These are phyloP conservation scores for Caenorhabditis plicata DNA, from an alignment of 2,888 invertebrate genomes.

Conservation along the genomic window DNA sequence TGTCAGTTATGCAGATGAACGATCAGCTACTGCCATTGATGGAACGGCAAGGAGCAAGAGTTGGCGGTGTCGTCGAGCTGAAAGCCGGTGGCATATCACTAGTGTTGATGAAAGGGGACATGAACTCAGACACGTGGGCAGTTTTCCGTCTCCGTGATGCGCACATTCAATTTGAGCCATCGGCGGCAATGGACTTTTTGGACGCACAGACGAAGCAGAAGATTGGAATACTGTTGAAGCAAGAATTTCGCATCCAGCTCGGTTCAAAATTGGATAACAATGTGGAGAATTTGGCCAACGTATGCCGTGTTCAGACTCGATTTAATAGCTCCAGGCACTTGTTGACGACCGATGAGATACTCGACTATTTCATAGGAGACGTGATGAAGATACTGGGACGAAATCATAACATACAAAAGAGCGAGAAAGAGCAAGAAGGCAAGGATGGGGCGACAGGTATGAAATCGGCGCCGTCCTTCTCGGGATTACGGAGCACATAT, in stretches of 20 bases:
- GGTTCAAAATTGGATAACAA: constrained; percentile 24
- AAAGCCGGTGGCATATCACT: constrained; percentile 50
- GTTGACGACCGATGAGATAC: constrained; percentile 35
- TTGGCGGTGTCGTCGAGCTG: constrained; percentile 53
- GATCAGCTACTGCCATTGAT: constrained; percentile 32
- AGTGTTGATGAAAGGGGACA: constrained; percentile 63
- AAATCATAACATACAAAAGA: constrained; percentile 2
- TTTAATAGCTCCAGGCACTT: constrained; percentile 36
- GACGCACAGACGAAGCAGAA: constrained; percentile 17
- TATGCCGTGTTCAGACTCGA: constrained; percentile 45
- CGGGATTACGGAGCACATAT: no score
- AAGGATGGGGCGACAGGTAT: no score
- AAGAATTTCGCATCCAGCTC: constrained; percentile 46
- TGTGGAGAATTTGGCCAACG: constrained; percentile 38
- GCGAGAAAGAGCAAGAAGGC: neutral
- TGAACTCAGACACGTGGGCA: constrained; percentile 59
- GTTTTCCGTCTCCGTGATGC: constrained; percentile 58
- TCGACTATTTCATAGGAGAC: constrained; percentile 45
- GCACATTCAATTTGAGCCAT: constrained; percentile 43
- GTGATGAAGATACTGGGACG: constrained; percentile 34
- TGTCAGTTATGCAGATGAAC: constrained; percentile 37
- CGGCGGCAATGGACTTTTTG: constrained; percentile 28
- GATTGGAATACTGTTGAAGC: constrained; percentile 42
- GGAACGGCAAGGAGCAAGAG: constrained; percentile 28
- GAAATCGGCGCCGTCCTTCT: no score